These are phyloP conservation scores for Drosophila biarmipes DNA, from an alignment of 1,140 invertebrate genomes.

Conservation along the genomic window DNA sequence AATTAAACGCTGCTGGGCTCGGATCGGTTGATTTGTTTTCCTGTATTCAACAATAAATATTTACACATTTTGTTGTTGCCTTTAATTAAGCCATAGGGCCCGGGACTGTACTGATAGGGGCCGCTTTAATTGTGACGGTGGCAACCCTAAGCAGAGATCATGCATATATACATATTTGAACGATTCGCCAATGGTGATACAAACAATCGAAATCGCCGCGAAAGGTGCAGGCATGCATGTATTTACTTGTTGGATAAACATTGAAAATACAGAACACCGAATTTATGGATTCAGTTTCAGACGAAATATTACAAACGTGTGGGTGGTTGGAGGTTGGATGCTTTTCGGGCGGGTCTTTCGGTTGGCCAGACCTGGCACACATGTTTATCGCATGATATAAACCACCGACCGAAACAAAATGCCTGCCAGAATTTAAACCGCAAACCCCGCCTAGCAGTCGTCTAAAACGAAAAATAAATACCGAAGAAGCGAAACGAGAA, in stretches of 20 bases:
- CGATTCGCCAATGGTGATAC: conserved; percentile 9
- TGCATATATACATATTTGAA: conserved; percentile 7
- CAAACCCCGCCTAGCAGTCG: conserved; percentile 6
- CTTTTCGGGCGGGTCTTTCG: neutral
- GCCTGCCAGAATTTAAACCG: conserved; percentile 33
- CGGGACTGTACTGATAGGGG: neutral
- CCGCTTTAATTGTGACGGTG: conserved; percentile 20
- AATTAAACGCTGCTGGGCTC: conserved; percentile 54
- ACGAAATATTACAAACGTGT: conserved; percentile 22
- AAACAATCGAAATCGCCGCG: conserved; percentile 27
- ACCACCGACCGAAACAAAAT: conserved; percentile 25
- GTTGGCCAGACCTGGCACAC: conserved; percentile 33
- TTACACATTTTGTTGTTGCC: conserved; percentile 24
- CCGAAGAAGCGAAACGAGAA: conserved; percentile 1
- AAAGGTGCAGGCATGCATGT: conserved; percentile 44
- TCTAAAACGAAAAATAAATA: conserved; percentile 24
- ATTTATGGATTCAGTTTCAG: conserved; percentile 45
- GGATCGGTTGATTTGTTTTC: conserved; percentile 15
- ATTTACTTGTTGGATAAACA: conserved; percentile 40
- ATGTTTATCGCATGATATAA: conserved; percentile 42
- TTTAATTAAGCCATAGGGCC: conserved; percentile 27
- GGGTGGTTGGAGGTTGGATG: neutral
- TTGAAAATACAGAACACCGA: conserved; percentile 3
- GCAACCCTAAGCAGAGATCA: conserved; percentile 12
- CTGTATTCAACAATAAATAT: conserved; percentile 41